Evolutionary conservation across 2,797 vertebrate species (phyloP).

Genomic region (Tauraco hartlaubi): DNA sequence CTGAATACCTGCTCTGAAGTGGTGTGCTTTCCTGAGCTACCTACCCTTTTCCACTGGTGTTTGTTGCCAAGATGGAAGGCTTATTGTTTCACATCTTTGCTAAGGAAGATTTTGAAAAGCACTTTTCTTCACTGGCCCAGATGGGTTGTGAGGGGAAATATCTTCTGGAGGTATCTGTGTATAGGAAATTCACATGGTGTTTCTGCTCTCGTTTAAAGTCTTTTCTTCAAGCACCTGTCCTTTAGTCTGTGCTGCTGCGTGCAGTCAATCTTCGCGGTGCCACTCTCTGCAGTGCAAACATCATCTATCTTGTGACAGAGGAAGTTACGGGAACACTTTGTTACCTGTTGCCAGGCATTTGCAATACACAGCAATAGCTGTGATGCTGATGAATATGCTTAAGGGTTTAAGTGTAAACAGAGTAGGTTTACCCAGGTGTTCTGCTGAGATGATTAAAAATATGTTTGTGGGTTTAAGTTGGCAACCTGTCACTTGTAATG

Average conservation of each 20-base stretch:
- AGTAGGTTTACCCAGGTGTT: background rate
- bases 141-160: fast-evolving
- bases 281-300: background rate
- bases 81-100: background rate
- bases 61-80: background rate
- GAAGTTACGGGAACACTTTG: background rate
- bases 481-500: too few species aligned
- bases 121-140: background rate
- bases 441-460: background rate
- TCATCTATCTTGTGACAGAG: background rate
- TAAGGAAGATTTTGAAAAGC: background rate
- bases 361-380: background rate
- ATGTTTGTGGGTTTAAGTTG: fast-evolving
- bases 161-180: background rate
- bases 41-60: background rate
- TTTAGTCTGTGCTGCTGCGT: background rate
- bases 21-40: fast-evolving
- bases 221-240: background rate
- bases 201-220: background rate
- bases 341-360: background rate
- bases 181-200: background rate
- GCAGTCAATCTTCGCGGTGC: background rate
- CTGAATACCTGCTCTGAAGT: background rate
- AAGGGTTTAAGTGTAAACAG: background rate
- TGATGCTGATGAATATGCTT: background rate